Percentiles rank a stretch among this genome's conserved stretches.
phyloP scores from a whole-genome alignment of 2,888 invertebrate genomes.

The Incurvaria masculella region DNA sequence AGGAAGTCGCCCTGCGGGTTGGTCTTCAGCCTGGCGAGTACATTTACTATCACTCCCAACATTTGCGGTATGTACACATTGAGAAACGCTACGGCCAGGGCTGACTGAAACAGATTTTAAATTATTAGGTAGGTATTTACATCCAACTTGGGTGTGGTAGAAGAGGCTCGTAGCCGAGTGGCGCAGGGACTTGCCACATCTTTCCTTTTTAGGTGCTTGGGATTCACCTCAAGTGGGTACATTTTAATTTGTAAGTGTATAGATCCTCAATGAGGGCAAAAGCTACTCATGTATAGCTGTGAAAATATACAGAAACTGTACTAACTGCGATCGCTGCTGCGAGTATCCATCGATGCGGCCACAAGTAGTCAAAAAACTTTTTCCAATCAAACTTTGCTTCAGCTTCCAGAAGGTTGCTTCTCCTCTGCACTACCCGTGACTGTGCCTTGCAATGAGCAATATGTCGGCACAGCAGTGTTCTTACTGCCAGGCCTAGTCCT shows the following conservation, averaged over 20 bases:
- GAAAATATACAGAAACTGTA: constrained; percentile 18
- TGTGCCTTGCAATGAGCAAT: constrained; percentile 59
- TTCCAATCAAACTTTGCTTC: constrained; percentile 74
- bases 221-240: too few relatives aligned
- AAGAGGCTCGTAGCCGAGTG: too few relatives aligned
- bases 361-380: constrained; percentile 67
- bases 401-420: constrained; percentile 43
- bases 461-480: constrained; percentile 21
- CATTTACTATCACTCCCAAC: constrained; percentile 81
- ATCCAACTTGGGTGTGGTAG: too few relatives aligned
- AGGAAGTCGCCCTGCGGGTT: constrained; percentile 47
- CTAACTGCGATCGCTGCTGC: constrained; percentile 76
- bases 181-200: too few relatives aligned
- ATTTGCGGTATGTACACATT: constrained; percentile 88
- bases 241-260: too few relatives aligned
- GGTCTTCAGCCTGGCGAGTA: constrained; percentile 34
- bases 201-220: too few relatives aligned
- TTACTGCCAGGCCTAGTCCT: constrained; percentile 37
- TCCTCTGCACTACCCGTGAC: constrained; percentile 57
- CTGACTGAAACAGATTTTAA: constrained; percentile 82
- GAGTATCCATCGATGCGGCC: constrained; percentile 74
- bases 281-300: too few relatives aligned
- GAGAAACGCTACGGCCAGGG: constrained; percentile 79
- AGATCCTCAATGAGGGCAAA: too few relatives aligned
- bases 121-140: too few relatives aligned